These are phyloP conservation scores for Semotilus atromaculatus DNA, from an alignment of 2,797 vertebrate species.

Conservation along the genomic window DNA sequence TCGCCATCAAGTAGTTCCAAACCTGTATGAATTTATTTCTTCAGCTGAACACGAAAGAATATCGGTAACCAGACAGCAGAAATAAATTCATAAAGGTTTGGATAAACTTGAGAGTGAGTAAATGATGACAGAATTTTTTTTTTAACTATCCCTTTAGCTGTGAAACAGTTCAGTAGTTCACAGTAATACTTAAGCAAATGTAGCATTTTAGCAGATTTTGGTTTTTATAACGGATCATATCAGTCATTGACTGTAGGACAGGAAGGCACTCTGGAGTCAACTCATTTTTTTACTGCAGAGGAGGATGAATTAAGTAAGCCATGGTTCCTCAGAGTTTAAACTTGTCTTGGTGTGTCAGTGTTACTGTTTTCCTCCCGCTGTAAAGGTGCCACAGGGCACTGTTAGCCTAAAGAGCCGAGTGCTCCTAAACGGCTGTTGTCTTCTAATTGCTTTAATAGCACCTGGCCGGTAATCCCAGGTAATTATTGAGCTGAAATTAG, in stretches of 20 bases:
- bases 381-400: constrained; percentile 60
- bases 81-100: too few species aligned
- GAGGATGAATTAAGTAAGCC: constrained; percentile 16
- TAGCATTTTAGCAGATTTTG: background rate
- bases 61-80: too few species aligned
- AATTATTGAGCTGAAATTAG: constrained; percentile 82
- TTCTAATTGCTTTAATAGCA: constrained; percentile 85
- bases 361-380: constrained; percentile 46
- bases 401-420: constrained; percentile 64
- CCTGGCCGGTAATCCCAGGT: constrained; percentile 82
- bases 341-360: constrained; percentile 42
- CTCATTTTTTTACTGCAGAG: background rate
- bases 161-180: background rate
- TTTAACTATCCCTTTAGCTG: too few species aligned
- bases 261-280: background rate
- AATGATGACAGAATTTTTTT: too few species aligned
- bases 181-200: background rate
- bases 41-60: too few species aligned
- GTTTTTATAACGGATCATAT: background rate
- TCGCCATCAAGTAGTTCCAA: too few species aligned
- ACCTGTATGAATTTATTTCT: too few species aligned
- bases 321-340: background rate
- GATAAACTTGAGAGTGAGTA: too few species aligned
- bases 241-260: background rate
- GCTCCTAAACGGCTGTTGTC: constrained; percentile 74